Evolutionary conservation across 2,888 invertebrate genomes (phyloP).

Genomic region (Hyposoter dolosus): DNA sequence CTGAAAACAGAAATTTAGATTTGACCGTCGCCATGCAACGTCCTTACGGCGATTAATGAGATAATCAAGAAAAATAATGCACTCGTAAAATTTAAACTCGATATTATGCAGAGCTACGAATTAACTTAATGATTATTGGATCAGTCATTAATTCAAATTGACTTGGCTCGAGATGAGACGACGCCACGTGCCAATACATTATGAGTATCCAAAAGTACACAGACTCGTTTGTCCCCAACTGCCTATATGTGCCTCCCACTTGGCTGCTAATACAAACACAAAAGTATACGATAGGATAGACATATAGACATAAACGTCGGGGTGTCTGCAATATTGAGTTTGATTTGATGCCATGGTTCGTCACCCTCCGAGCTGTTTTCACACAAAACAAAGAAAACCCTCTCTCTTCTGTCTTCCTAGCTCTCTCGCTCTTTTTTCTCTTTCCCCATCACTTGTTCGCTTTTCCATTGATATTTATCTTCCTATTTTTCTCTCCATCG

Average conservation of each 20-base stretch:
- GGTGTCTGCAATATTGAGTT: constrained; percentile 76
- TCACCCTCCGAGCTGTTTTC: constrained; percentile 81
- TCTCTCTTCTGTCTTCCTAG: constrained; percentile 73
- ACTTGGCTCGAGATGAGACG: background rate
- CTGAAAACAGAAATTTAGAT: no score
- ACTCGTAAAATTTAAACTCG: background rate
- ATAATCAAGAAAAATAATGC: background rate
- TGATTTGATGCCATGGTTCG: constrained; percentile 79
- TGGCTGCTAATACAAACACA: constrained; percentile 34
- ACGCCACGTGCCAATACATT: constrained; percentile 46
- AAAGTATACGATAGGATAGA: constrained; percentile 42
- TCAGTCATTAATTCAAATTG: constrained; percentile 56
- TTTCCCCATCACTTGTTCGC: constrained; percentile 14
- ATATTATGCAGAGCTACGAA: background rate
- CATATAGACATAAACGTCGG: constrained; percentile 51
- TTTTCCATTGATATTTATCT: constrained; percentile 57
- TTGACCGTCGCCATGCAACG: no score
- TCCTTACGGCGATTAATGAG: background rate
- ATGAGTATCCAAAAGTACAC: constrained; percentile 19
- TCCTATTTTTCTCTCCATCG: background rate
- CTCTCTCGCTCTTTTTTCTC: constrained; percentile 26
- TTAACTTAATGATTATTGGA: constrained; percentile 46
- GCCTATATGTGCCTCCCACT: constrained; percentile 19
- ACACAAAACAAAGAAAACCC: constrained; percentile 82
- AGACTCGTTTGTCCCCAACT: constrained; percentile 11